Base-by-base conservation (phyloP, 2,113 vertebrate species). In the Aix galericulata region DNA sequence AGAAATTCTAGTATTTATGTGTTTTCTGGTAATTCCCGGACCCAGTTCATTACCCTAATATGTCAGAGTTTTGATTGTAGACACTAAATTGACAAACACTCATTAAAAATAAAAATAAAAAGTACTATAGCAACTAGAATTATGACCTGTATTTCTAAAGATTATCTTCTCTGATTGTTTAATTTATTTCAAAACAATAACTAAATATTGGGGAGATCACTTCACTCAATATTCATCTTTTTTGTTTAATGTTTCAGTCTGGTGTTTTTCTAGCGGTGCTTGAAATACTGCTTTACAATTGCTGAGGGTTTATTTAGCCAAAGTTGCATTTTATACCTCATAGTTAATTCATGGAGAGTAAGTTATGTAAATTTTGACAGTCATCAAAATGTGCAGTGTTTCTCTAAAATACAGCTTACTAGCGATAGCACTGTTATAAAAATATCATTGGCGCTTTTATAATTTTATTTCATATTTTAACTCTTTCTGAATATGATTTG, bases 291-390 rank as follows among this genome's bases (percentile, higher is more conserved):
- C 88, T 87, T 96, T 96, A 96, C 94, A 94, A 88, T 96, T 92
- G 79, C 87, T 95, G 63, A 86, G 84, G 95, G 89, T 97, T 94
- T 95, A 96, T 97, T 96, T 96, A 98, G 97, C 97, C 96, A 96
- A 97, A 97, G 96, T 97, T 97, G 96, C 97, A 97, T 98, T 97
- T 97, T 97, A 97, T 98, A 97, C 93, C 94, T 98, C 97, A 95
- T 97, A 97, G 97, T 97, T 98, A 98, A 98, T 98, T 98, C 98
- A 98, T 97, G 96, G 95, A 95, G 95, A 97, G 96, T 96, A 97
- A 98, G 97, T 98, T 98, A 97, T 97, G 95, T 97, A 98, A 98
- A 98, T 98, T 98, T 96, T 98, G 97, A 97, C 96, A 98, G 96
- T 98, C 97, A 97, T 98, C 97, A 98, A 97, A 98, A 97, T 97